Evolutionary conservation across 2,113 vertebrate species (phyloP), one percentile per base, ranked within the genome.

Genomic region (Megalops atlanticus): DNA sequence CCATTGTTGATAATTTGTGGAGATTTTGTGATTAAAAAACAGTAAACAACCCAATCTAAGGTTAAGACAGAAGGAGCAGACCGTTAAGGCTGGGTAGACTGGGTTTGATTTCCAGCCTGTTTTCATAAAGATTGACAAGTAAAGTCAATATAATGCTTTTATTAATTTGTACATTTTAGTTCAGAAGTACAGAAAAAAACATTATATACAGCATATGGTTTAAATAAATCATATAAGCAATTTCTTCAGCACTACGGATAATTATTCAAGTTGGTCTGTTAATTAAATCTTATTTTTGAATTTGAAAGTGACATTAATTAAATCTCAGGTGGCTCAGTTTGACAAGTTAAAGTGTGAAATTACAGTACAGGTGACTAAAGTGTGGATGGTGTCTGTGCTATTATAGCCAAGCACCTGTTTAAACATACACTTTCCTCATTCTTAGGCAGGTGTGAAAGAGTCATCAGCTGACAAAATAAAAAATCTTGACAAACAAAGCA

Each of bases 201-300:
- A n/a, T n/a, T 31, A 64, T 2, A 31, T 64, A 8, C n/a, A 64
- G n/a, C 24, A 64, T 8, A 64, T n/a, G n/a, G 7, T 64, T 31
- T 64, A 64, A n/a, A 64, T 64, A 31, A 21, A 64, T 24, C n/a
- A n/a, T 11, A 4, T 45, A 64, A 31, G n/a, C 4, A 64, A 11
- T 31, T 27, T 1, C n/a, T 64, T 31, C n/a, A n/a, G 8, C 31
- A 8, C 11, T 64, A 64, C 58, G 31, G 58, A 8, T 38, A 52
- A 39, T 27, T 52, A 73, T 80, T 72, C 79, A 73, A 8, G 45
- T 12, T 54, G 27, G 38, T 72, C 35, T 41, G 58, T 74, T 88
- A 81, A 89, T 90, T 84, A 85, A 71, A 45, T 43, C 7, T 75
- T 77, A 86, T 85, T 84, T 89, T 88, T 82, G 52, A 87, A 85